A percentile compares a stretch with the other conserved stretches of the same genome.
phyloP scores from a whole-genome alignment of 1,140 invertebrate genomes.

The Leptopilina clavipes region DNA sequence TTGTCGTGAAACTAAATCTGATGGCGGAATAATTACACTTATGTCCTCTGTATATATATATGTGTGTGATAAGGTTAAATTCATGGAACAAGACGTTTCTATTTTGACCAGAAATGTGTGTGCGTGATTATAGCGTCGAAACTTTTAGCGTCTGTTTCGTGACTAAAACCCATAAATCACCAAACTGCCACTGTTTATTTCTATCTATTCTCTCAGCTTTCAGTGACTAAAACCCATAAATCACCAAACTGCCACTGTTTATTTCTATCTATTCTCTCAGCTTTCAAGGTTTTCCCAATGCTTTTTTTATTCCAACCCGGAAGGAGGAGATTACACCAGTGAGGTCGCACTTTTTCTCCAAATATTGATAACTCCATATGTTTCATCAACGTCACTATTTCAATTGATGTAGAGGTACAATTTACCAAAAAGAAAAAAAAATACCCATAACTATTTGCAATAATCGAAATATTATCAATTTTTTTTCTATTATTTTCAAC shows the following conservation, averaged over 20 bases:
- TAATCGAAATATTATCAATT: no score
- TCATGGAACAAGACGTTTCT: constrained; percentile 13
- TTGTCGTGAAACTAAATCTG: background rate
- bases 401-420: no score
- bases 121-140: constrained; percentile 13
- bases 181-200: constrained; percentile 24
- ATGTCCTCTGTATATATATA: background rate
- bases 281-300: background rate
- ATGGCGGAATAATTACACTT: background rate
- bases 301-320: background rate
- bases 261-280: constrained; percentile 24
- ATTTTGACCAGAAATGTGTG: background rate
- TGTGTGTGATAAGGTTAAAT: constrained; percentile 23
- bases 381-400: no score
- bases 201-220: constrained; percentile 18
- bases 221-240: constrained; percentile 30
- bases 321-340: background rate
- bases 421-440: no score
- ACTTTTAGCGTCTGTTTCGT: constrained; percentile 14
- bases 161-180: constrained; percentile 26
- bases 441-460: no score
- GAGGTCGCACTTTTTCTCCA: background rate
- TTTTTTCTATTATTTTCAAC: no score
- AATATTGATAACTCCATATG: background rate
- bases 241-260: constrained; percentile 16